phyloP scores from a whole-genome alignment of 2,113 vertebrate species.

The Eolophus roseicapilla region DNA sequence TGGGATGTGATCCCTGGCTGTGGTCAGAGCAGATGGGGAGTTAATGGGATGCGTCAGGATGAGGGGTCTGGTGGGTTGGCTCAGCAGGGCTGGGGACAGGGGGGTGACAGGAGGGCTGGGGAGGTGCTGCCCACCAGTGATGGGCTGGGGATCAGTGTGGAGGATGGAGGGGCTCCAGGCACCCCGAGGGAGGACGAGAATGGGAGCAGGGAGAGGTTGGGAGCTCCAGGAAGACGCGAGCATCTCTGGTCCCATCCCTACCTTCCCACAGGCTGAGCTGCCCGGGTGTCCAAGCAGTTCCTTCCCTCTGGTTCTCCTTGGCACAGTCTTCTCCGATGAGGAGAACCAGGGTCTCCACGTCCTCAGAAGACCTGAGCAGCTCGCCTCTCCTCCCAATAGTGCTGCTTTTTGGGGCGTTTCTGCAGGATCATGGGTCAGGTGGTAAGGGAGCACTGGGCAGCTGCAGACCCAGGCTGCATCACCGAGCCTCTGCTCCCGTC shows the following conservation, averaged over 20 bases:
- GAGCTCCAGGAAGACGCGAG: neutral
- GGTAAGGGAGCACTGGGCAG: neutral
- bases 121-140: neutral
- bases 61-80: neutral
- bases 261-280: neutral
- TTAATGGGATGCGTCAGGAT: neutral
- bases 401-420: neutral
- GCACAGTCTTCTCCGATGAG: neutral
- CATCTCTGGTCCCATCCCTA: neutral
- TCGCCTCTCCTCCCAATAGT: neutral
- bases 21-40: rapidly evolving
- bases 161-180: neutral
- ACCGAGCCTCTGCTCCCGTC: neutral
- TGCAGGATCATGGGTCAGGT: neutral
- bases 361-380: neutral
- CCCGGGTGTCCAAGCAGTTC: rapidly evolving
- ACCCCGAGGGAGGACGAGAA: rapidly evolving
- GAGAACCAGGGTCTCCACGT: neutral
- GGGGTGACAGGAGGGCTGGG: neutral
- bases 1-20: neutral
- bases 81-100: neutral
- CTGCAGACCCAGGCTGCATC: neutral
- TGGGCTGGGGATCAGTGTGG: too few species aligned
- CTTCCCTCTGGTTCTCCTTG: neutral
- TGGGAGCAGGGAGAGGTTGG: neutral